Evolutionary conservation across 2,888 invertebrate species (phyloP), one percentile per base, ranked within the genome.

Genomic region (Tipula helvola): DNA sequence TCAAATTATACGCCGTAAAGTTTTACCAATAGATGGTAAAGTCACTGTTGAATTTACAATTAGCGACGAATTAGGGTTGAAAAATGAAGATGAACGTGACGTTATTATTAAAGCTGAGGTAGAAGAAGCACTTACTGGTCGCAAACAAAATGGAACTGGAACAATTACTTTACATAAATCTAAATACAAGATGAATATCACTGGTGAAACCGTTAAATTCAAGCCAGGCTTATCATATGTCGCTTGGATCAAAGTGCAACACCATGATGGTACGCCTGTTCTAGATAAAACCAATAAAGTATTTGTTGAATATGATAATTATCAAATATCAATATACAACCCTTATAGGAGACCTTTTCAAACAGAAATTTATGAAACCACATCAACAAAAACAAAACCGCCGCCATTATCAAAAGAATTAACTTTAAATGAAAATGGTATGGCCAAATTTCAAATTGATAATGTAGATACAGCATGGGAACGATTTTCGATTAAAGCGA

Each of bases 31-130:
- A 87, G 93, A 95, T 88, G 95, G 95, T 10, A 92, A 93, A 88
- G 92, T 93, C 2, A 94, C 94, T 84, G 94, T 97, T 1, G 95
- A 95, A 86, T 96, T 97, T 89, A 95, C 96, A 89, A 93, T 98
- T 87, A 93, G 93, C 88, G 94, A 94, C 88, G 95, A 96, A 90
- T 92, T 95, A 87, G 95, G 95, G 89, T 92, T 98, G 87, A 96
- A 96, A 89, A 97, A 97, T 87, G 96, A 96, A 89, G 96, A 95
- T 89, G 95, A 96, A 89, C 93, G 97, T 88, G 95, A 95, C 36
- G 94, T 98, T 85, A 94, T 96, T 44, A 94, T 98, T 86, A 96
- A 97, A 90, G 98, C 97, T 0, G 95, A 96, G 5, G 95, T 99
- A 2, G 97, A 98, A 90, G 99, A 99, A 92, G 95, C 95, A 87